phyloP scores from a whole-genome alignment of 2,888 invertebrate genomes.

The Prionchulus punctatus region DNA sequence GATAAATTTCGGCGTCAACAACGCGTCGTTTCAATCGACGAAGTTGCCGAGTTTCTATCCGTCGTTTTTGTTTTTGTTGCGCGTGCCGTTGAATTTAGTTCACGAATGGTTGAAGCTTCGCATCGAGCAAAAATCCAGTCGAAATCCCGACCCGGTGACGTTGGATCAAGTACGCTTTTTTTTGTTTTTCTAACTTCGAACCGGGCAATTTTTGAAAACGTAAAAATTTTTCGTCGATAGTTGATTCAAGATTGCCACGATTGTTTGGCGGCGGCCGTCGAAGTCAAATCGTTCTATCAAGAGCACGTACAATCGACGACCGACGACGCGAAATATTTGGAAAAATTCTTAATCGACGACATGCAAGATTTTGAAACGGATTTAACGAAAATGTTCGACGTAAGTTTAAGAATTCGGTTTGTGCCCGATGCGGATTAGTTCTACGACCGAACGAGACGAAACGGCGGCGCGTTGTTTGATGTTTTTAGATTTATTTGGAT shows the following conservation, averaged over 20 bases:
- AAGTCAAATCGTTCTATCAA: conserved; percentile 55
- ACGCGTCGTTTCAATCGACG: conserved; percentile 55
- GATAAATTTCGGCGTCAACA: conserved; percentile 56
- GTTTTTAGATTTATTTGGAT: conserved; percentile 57
- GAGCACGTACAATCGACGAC: conserved; percentile 32
- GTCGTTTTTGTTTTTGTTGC: conserved; percentile 65
- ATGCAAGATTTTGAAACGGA: conserved; percentile 59
- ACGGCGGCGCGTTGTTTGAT: conserved; percentile 2
- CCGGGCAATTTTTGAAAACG: not conserved
- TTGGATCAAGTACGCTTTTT: conserved; percentile 17
- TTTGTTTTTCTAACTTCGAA: conserved; percentile 5
- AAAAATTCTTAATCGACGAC: conserved; percentile 39
- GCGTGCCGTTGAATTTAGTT: conserved; percentile 72
- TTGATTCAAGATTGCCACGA: conserved; percentile 76
- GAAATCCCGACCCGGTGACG: conserved; percentile 19
- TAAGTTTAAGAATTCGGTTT: conserved; percentile 30
- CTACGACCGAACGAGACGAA: no score
- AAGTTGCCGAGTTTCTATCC: conserved; percentile 64
- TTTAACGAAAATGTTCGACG: conserved; percentile 54
- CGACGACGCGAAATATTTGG: conserved; percentile 23
- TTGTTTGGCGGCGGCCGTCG: conserved; percentile 63
- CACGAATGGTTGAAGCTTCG: conserved; percentile 74
- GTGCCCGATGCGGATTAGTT: no score
- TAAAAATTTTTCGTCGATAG: conserved; percentile 33
- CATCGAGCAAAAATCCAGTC: conserved; percentile 54